These are phyloP conservation scores for Carterocephalus palaemon DNA, from an alignment of 2,888 invertebrate species.

Conservation along the genomic window DNA sequence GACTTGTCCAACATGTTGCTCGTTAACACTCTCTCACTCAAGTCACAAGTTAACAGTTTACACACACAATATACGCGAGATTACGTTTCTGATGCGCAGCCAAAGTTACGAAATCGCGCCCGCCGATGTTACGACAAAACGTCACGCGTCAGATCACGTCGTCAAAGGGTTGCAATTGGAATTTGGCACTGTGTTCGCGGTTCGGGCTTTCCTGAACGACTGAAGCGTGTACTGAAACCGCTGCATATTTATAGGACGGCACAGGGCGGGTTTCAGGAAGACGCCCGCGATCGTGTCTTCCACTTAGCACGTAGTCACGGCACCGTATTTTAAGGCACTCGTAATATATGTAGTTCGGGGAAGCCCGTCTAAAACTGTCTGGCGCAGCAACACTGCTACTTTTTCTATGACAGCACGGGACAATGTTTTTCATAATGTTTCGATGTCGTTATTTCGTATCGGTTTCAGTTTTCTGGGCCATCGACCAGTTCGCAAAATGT, in stretches of 20 bases:
- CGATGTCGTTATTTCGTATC: constrained; percentile 9
- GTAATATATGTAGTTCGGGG: constrained; percentile 68
- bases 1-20: constrained; percentile 69
- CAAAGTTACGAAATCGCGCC: constrained; percentile 41
- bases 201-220: constrained; percentile 67
- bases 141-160: constrained; percentile 60
- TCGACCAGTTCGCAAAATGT: constrained; percentile 29
- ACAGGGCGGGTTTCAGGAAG: constrained; percentile 69
- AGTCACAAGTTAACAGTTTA: constrained; percentile 39
- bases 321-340: constrained; percentile 52
- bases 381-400: constrained; percentile 31
- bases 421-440: constrained; percentile 12
- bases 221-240: constrained; percentile 62
- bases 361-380: constrained; percentile 60
- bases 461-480: constrained; percentile 26
- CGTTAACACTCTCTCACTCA: constrained; percentile 42
- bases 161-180: constrained; percentile 42
- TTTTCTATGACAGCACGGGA: constrained; percentile 28
- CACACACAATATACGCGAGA: constrained; percentile 25
- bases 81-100: constrained; percentile 35
- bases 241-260: constrained; percentile 68
- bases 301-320: constrained; percentile 66
- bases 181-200: constrained; percentile 64
- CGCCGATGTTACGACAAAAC: constrained; percentile 32
- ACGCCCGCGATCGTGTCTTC: constrained; percentile 51